Conservation (phyloP, 2,888 invertebrate genomes). For the Platerodrilus igneus region DNA sequence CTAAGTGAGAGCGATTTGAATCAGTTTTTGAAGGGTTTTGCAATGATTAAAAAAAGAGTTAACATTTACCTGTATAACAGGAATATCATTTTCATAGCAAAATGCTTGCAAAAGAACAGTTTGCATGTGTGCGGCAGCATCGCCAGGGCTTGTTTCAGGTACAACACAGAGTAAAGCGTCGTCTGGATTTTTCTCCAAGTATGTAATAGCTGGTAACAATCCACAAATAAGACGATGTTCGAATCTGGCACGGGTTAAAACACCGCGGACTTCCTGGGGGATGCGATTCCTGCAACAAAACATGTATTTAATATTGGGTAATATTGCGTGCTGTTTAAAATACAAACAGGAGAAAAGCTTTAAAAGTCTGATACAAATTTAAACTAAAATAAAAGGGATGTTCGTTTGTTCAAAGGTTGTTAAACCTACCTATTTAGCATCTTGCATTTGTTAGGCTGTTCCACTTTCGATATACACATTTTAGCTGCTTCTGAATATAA, state of each 20-base stretch:
- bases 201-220: slow-evolving; percentile 58
- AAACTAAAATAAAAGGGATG: too few relatives aligned
- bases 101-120: slow-evolving; percentile 73
- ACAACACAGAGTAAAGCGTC: slow-evolving; percentile 67
- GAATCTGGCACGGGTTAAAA: slow-evolving; percentile 52
- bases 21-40: too few relatives aligned
- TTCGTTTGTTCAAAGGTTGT: too few relatives aligned
- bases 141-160: slow-evolving; percentile 62
- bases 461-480: slow-evolving; percentile 37
- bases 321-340: too few relatives aligned
- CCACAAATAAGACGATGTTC: slow-evolving; percentile 61
- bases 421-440: slow-evolving; percentile 41
- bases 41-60: too few relatives aligned
- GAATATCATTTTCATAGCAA: slow-evolving; percentile 74
- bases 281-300: slow-evolving; percentile 48
- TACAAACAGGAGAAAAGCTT: too few relatives aligned
- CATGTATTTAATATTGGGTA: slow-evolving; percentile 8
- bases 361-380: too few relatives aligned
- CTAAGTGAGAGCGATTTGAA: too few relatives aligned
- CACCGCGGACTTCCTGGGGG: slow-evolving; percentile 53
- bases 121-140: slow-evolving; percentile 74
- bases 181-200: slow-evolving; percentile 55
- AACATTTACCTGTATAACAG: slow-evolving; percentile 66
- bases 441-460: slow-evolving; percentile 38
- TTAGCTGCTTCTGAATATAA: slow-evolving; percentile 19